Conservation (phyloP, 1,140 invertebrate species). For the Lordiphosa collinella region DNA sequence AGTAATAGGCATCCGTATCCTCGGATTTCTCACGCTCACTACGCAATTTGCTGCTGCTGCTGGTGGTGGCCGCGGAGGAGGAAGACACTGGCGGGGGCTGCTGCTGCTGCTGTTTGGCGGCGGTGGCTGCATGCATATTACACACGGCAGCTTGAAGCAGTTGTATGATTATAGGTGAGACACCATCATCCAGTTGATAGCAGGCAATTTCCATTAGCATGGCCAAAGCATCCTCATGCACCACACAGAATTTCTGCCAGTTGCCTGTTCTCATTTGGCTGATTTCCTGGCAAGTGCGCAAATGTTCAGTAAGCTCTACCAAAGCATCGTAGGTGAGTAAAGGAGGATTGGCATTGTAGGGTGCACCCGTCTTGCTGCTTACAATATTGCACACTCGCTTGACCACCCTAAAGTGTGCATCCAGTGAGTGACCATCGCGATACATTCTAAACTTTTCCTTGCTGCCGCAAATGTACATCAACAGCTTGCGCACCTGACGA, state of each 20-base stretch:
- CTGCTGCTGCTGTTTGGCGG: constrained; percentile 48
- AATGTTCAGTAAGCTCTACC: constrained; percentile 95
- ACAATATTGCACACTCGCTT: constrained; percentile 79
- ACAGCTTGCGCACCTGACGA: constrained; percentile 91
- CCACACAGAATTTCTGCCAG: constrained; percentile 95
- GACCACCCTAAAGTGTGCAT: constrained; percentile 88
- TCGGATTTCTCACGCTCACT: constrained; percentile 85
- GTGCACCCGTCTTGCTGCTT: constrained; percentile 76
- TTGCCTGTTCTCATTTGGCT: constrained; percentile 94
- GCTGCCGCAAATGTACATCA: constrained; percentile 95
- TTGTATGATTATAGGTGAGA: constrained; percentile 94
- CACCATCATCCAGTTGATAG: constrained; percentile 92
- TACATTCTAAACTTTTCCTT: constrained; percentile 97
- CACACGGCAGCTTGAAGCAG: constrained; percentile 93
- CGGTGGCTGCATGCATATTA: constrained; percentile 70
- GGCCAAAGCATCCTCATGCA: constrained; percentile 87
- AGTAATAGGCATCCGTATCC: constrained; percentile 84
- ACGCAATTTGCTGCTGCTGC: constrained; percentile 79
- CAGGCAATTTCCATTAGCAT: constrained; percentile 90
- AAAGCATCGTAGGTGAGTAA: constrained; percentile 92
- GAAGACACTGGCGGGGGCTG: constrained; percentile 8
- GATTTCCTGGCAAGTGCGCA: constrained; percentile 96
- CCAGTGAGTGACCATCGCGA: constrained; percentile 94
- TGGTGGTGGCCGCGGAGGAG: constrained; percentile 17
- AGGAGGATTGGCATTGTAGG: constrained; percentile 80